A percentile compares a stretch with the other conserved stretches of the same genome.
Evolutionary conservation across 2,797 vertebrate genomes (phyloP).

Genomic region (Acanthopagrus latus): DNA sequence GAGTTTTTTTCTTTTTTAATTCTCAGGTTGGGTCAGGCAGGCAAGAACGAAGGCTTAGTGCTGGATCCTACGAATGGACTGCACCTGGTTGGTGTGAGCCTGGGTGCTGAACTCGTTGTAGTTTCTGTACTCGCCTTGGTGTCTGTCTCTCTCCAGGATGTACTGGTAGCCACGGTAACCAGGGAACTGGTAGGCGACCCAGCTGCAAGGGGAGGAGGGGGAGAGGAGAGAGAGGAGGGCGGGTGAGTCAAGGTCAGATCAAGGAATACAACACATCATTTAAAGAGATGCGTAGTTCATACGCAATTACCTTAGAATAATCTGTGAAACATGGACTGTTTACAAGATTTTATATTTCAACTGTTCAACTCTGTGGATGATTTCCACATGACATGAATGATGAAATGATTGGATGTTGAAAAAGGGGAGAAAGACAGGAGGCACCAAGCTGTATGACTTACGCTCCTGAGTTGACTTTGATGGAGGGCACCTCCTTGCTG

Average conservation of each 20-base stretch:
- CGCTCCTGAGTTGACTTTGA: slow-evolving; percentile 96
- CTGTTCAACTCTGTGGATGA: not conserved
- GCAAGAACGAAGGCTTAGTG: slow-evolving; percentile 84
- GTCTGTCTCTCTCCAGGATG: slow-evolving; percentile 95
- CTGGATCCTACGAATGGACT: slow-evolving; percentile 97
- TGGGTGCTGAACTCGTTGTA: slow-evolving; percentile 96
- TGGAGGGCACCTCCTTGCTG: slow-evolving; percentile 95
- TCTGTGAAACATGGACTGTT: no score
- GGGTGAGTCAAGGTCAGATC: not conserved
- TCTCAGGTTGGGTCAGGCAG: slow-evolving; percentile 48
- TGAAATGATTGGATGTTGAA: not conserved
- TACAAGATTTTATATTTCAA: not conserved
- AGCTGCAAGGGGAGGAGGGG: slow-evolving; percentile 84
- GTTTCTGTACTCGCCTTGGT: slow-evolving; percentile 94
- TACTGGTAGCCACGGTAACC: slow-evolving; percentile 99
- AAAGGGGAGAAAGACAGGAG: not conserved
- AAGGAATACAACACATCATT: not conserved
- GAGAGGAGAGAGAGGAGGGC: not conserved
- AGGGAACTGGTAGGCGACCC: slow-evolving; percentile 98
- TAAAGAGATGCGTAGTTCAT: not conserved
- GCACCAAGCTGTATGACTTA: slow-evolving; percentile 79
- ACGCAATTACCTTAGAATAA: no score
- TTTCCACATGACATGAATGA: not conserved
- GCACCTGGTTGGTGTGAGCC: slow-evolving; percentile 97
- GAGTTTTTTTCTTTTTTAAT: slow-evolving; percentile 32